Conservation (phyloP, 1,140 invertebrate species). For the Zaprionus tsacasi region DNA sequence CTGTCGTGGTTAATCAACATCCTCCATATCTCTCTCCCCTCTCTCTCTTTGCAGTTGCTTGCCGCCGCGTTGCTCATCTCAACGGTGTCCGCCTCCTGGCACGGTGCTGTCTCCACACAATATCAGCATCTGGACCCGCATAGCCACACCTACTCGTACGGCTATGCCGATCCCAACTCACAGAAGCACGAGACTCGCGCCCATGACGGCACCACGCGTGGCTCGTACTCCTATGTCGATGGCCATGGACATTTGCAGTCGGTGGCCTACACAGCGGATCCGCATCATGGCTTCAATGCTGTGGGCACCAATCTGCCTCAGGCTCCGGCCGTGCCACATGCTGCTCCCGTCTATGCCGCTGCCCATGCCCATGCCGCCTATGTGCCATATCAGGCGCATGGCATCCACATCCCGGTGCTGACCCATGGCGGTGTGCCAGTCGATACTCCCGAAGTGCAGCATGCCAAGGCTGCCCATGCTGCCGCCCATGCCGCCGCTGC, state of each 20-base stretch:
- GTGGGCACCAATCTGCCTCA: constrained; percentile 88
- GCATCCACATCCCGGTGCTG: constrained; percentile 75
- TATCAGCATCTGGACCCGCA: constrained; percentile 87
- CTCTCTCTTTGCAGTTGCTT: constrained; percentile 57
- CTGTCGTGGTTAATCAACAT: not conserved
- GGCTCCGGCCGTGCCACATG: constrained; percentile 66
- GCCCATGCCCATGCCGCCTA: constrained; percentile 61
- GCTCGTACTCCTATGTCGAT: constrained; percentile 90
- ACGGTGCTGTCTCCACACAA: constrained; percentile 84
- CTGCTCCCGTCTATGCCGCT: constrained; percentile 63
- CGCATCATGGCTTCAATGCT: constrained; percentile 88
- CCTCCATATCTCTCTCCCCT: not conserved
- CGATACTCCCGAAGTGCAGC: constrained; percentile 87
- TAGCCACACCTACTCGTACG: constrained; percentile 87
- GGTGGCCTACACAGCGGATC: constrained; percentile 88
- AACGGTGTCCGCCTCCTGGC: constrained; percentile 74
- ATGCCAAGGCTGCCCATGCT: constrained; percentile 86
- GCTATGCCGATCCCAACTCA: constrained; percentile 88
- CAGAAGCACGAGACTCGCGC: constrained; percentile 88
- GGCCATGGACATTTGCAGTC: constrained; percentile 88
- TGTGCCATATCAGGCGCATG: constrained; percentile 48
- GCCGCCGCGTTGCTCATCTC: constrained; percentile 75
- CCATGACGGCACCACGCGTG: constrained; percentile 88
- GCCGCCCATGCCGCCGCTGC: constrained; percentile 85
- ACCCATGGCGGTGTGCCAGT: constrained; percentile 78